Evolutionary conservation across 2,797 vertebrate species (phyloP), one percentile per base, ranked within the genome.

Genomic region (Halcyon badia): DNA sequence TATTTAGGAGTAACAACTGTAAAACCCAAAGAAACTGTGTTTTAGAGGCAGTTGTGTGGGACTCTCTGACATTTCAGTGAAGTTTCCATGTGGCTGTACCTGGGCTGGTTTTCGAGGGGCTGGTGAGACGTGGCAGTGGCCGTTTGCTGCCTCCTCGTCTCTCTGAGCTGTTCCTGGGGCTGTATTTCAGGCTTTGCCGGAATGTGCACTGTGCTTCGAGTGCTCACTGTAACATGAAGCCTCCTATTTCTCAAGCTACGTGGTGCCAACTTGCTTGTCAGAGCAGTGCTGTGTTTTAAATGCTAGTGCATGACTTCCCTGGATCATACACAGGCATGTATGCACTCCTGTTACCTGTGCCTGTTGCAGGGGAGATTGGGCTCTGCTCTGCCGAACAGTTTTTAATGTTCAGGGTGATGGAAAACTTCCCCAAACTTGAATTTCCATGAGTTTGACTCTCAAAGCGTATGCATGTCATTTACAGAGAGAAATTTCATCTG

Each of bases 291-390:
- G 52, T 13, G 31, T 9, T 66, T 49, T 30, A 65, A 87, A 46
- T 20, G 56, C 51, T 41, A 26, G 42, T 21, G 75, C 19, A 5
- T 1, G 9, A 14, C 35, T 69, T 42, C 28, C 51, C 41, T 1
- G 1, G 33, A 20, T 17, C 37, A 10, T 56, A 22, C 22, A 3
- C 11, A 4, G 22, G 5, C 5, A 2, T 0, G 4, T 33, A 2
- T 28, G 33, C 5, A 11, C 48, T 80, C 69, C 60, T 17, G 9
- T 26, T 51, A 21, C 35, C 37, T 33, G 11, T 52, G 56, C 35
- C 33, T 87, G 6, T 22, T 49, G 56, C 52, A 42, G 35, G 8
- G 35, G 30, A 77, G 64, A 18, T 9, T 61, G 56, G 14, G n/a
- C 56, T 84, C 51, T 44, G 71, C 71, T 61, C 68, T 73, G 41